These are phyloP conservation scores for Pseudocheirus occidentalis DNA, from an alignment of 2,797 vertebrate genomes.

Conservation along the genomic window DNA sequence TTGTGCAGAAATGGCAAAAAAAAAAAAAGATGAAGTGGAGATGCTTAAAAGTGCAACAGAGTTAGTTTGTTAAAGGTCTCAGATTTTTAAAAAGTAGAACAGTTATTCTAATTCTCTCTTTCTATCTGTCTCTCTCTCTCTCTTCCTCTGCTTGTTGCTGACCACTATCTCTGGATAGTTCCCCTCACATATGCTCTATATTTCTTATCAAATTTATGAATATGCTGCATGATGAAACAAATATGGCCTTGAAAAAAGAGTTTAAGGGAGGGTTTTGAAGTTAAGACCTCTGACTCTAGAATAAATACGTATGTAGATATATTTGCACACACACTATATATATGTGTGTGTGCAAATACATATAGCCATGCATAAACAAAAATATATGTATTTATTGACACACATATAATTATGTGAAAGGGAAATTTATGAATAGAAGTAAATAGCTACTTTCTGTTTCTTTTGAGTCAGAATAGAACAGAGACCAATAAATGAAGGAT, in stretches of 20 bases:
- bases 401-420: not conserved
- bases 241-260: not conserved
- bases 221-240: not conserved
- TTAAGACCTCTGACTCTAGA: not conserved
- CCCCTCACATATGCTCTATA: not conserved
- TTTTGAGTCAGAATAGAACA: not conserved
- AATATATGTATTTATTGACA: too few relatives aligned
- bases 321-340: too few relatives aligned
- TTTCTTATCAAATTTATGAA: not conserved
- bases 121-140: too few relatives aligned
- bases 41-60: not conserved
- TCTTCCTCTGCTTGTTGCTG: too few relatives aligned
- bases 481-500: not conserved
- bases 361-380: not conserved
- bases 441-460: not conserved
- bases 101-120: too few relatives aligned
- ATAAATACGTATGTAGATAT: not conserved
- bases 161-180: too few relatives aligned
- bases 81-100: not conserved
- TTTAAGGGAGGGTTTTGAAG: not conserved
- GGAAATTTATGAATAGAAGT: not conserved
- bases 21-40: not conserved
- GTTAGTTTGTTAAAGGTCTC: too few relatives aligned
- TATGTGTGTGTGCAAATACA: too few relatives aligned
- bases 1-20: not conserved